Base-by-base conservation (phyloP, 2,888 invertebrate species). In the Mylabris sibirica region DNA sequence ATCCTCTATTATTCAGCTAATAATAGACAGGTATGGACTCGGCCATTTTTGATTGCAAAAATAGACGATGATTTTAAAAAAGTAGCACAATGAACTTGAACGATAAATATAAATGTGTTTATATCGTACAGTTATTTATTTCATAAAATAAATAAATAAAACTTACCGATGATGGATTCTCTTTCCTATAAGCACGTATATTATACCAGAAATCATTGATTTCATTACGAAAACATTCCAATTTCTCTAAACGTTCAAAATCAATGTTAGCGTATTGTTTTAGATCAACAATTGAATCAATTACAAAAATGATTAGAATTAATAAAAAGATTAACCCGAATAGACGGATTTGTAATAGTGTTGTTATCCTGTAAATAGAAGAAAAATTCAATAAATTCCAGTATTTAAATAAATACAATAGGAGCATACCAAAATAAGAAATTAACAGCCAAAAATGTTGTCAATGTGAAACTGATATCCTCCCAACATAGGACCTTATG, bases 291-390 rank as follows among this genome's bases (percentile, higher is more conserved):
- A 73, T 78, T 57, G 80, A 76, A 73, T 85, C 85, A 68, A 79
- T 79, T 24, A 83, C 64, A 63, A 84, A 80, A 41, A 78, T 72
- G 24, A 78, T 69, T 22, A 84, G 75, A 41, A 81, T 68, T 9
- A 77, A 68, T 24, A 81, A 67, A 82, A 86, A 82, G 75, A 87
- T 65, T 76, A 87, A 75, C 72, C 85, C 79, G 81, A 86, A 80
- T 78, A 87, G 77, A 77, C 83, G 76, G 72, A 85, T 70, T 74
- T 86, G 82, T 66, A 81, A 81, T 68, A 57, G 24, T 57, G 57
- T 57, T 20, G 57, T 57, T 24, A 57, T 24, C 57, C 57, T 57
- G 12, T 14, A 24, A 57, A 3, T 14, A 14, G 14, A 24, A 4
- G 0, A 24, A 12, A 12, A 49, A 9, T 11, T 49, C 4, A 20